Evolutionary conservation across 2,113 vertebrate genomes (phyloP).

Genomic region (Cavia porcellus): DNA sequence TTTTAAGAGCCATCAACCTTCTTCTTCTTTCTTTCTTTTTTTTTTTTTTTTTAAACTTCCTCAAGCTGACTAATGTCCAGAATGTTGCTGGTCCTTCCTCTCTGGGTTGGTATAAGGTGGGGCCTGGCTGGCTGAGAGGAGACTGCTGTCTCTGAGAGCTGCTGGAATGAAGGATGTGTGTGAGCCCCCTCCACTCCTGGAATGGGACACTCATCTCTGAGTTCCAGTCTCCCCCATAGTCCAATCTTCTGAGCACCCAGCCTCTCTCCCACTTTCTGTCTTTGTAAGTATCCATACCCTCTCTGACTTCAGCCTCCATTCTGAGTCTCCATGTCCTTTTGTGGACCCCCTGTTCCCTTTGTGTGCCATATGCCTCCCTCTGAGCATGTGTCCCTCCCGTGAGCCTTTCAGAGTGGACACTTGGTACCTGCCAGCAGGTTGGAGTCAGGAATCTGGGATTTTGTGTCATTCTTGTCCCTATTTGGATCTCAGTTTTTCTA

Average conservation of each 20-base stretch:
- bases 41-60: slow-evolving; percentile 25
- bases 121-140: background rate
- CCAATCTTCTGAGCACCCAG: background rate
- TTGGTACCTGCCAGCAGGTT: too few species aligned
- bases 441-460: background rate
- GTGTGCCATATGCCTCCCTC: background rate
- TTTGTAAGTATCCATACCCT: background rate
- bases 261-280: background rate
- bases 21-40: background rate
- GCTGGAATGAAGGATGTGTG: background rate
- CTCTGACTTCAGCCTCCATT: background rate
- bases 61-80: background rate
- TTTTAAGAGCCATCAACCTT: background rate
- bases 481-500: background rate
- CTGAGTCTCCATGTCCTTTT: background rate
- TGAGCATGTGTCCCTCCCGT: background rate
- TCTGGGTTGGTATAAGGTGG: background rate
- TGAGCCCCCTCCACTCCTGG: background rate
- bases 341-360: background rate
- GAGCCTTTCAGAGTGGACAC: too few species aligned
- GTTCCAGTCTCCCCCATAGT: background rate
- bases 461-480: background rate
- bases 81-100: background rate
- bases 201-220: accelerated
- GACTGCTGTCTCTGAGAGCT: background rate